Evolutionary conservation across 2,888 invertebrate genomes (phyloP).

Genomic region (Dicranocentrus wangi): DNA sequence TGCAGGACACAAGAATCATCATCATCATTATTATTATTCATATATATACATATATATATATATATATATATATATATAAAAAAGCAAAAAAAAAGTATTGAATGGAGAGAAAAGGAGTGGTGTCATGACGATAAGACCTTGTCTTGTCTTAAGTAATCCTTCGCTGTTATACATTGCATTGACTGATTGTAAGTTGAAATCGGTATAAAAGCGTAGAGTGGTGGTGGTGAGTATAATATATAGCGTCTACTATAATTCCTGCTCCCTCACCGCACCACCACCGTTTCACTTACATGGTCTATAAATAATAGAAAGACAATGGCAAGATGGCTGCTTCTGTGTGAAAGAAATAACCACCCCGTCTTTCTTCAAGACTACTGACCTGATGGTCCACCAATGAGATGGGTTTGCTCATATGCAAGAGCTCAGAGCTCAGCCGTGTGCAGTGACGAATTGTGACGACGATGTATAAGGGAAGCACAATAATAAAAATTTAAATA

Average conservation of each 20-base stretch:
- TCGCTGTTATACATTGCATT: neutral
- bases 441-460: too few relatives aligned
- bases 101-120: slow-evolving; percentile 32
- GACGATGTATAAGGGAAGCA: too few relatives aligned
- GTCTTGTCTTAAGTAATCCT: slow-evolving; percentile 3
- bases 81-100: neutral
- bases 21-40: too few relatives aligned
- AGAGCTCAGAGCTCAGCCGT: too few relatives aligned
- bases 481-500: too few relatives aligned
- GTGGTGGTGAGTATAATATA: too few relatives aligned
- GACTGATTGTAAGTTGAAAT: neutral
- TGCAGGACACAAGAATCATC: neutral
- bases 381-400: neutral
- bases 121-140: slow-evolving; percentile 27
- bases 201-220: neutral
- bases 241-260: too few relatives aligned
- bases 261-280: too few relatives aligned
- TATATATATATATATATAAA: too few relatives aligned
- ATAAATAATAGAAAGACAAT: slow-evolving; percentile 44
- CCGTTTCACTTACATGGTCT: neutral
- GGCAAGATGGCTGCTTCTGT: slow-evolving; percentile 36
- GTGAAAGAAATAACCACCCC: too few relatives aligned
- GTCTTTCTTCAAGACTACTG: neutral
- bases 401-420: too few relatives aligned
- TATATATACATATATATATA: too few relatives aligned